A percentile compares a stretch with the other conserved stretches of the same genome.
Evolutionary conservation across 2,888 invertebrate genomes (phyloP).

Genomic region (Lycia hirtaria): DNA sequence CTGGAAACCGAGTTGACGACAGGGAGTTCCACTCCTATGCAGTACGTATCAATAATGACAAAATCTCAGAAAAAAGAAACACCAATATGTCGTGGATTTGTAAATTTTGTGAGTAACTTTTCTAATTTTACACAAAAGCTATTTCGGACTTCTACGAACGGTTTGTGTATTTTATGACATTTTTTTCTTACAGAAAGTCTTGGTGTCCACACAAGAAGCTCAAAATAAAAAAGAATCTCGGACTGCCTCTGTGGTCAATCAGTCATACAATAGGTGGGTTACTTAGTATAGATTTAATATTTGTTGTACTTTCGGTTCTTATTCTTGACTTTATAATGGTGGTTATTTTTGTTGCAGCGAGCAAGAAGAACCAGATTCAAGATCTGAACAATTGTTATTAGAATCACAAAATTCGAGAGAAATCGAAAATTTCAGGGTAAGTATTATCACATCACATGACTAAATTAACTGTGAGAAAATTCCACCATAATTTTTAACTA

Average conservation of each 20-base stretch:
- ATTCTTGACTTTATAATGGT: neutral
- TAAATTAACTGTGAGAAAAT: too few relatives aligned
- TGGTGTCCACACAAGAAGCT: constrained; percentile 59
- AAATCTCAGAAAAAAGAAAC: too few relatives aligned
- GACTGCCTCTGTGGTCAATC: constrained; percentile 69
- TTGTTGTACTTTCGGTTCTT: neutral
- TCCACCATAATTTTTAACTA: too few relatives aligned
- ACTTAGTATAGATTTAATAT: neutral
- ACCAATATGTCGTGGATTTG: too few relatives aligned
- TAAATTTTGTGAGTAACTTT: too few relatives aligned
- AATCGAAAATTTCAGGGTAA: constrained; percentile 71
- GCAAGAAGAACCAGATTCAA: constrained; percentile 76
- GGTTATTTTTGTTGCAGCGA: constrained; percentile 60
- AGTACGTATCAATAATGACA: too few relatives aligned
- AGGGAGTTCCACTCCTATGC: too few relatives aligned
- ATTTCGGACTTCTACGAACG: too few relatives aligned
- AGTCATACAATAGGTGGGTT: constrained; percentile 76
- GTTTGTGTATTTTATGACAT: constrained; percentile 4
- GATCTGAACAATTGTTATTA: constrained; percentile 72
- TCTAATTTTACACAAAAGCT: neutral
- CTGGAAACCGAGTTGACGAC: too few relatives aligned
- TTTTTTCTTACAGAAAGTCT: constrained; percentile 59
- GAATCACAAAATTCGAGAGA: constrained; percentile 75
- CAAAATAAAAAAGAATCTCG: constrained; percentile 68
- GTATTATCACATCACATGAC: constrained; percentile 23